Percentiles rank a stretch among this genome's conserved stretches.
These are phyloP conservation scores for Sycophila texana DNA, from an alignment of 2,888 invertebrate genomes.

Conservation along the genomic window DNA sequence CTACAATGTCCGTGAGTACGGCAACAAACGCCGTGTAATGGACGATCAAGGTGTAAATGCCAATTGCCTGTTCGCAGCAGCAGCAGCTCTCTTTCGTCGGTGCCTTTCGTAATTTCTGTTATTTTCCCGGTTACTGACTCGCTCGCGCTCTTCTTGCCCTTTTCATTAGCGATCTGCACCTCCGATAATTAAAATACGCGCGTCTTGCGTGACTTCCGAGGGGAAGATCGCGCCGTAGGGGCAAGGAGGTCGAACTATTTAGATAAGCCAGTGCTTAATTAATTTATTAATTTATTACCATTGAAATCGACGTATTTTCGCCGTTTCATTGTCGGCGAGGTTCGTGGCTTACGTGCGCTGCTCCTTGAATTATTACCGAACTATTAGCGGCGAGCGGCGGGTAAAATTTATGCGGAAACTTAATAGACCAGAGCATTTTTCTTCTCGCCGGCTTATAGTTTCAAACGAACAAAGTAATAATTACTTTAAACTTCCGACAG, in stretches of 20 bases:
- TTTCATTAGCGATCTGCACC: constrained; percentile 38
- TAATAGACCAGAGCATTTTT: constrained; percentile 38
- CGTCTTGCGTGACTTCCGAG: constrained; percentile 33
- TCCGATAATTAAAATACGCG: constrained; percentile 43
- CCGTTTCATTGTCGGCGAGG: neutral
- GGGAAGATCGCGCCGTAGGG: neutral
- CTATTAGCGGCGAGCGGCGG: neutral
- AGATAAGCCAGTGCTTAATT: constrained; percentile 40
- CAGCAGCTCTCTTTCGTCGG: constrained; percentile 26
- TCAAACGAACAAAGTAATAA: constrained; percentile 30
- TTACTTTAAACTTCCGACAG: constrained; percentile 39
- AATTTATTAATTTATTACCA: constrained; percentile 42
- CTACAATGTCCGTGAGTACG: too few species aligned
- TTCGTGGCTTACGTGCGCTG: too few species aligned
- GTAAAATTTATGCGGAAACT: constrained; percentile 45
- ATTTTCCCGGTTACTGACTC: constrained; percentile 45
- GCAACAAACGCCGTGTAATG: too few species aligned
- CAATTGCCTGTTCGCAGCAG: constrained; percentile 8
- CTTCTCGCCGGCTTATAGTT: constrained; percentile 1
- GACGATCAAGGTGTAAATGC: constrained; percentile 40
- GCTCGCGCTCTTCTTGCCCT: constrained; percentile 2
- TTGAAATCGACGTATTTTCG: constrained; percentile 13
- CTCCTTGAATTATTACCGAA: constrained; percentile 5
- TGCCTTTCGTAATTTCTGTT: constrained; percentile 39
- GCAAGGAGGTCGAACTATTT: constrained; percentile 20